Conservation (phyloP, 1,140 invertebrate species). For the Drosophila ogumai region DNA sequence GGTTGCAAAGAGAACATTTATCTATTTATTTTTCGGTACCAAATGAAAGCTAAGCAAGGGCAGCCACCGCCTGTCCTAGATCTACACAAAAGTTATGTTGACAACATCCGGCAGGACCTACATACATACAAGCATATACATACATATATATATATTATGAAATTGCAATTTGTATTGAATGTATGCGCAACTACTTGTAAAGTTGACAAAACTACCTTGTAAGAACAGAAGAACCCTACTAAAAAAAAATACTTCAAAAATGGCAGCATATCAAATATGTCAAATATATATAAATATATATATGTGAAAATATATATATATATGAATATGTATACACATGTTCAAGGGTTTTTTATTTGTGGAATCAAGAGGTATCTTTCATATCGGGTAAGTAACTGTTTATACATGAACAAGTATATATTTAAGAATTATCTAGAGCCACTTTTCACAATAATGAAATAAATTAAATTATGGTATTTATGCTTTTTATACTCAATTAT, state of each 20-base stretch:
- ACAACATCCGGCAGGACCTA: constrained; percentile 23
- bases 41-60: constrained; percentile 33
- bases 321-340: constrained; percentile 26
- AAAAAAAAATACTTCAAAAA: constrained; percentile 57
- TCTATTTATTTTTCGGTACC: constrained; percentile 73
- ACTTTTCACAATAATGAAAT: too few relatives aligned
- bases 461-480: too few relatives aligned
- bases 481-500: too few relatives aligned
- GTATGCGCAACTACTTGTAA: constrained; percentile 28
- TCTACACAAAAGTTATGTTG: constrained; percentile 21
- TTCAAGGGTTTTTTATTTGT: constrained; percentile 1
- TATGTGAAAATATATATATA: constrained; percentile 29
- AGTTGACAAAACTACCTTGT: constrained; percentile 44
- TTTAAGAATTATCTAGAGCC: too few relatives aligned
- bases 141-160: constrained; percentile 19
- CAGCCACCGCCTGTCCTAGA: constrained; percentile 18
- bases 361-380: background rate
- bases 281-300: constrained; percentile 47
- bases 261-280: constrained; percentile 80
- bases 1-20: constrained; percentile 24
- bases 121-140: constrained; percentile 18
- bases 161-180: constrained; percentile 17
- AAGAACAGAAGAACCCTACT: constrained; percentile 56
- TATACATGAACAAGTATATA: too few relatives aligned
- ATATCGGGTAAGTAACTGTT: background rate